Evolutionary conservation across 2,113 vertebrate genomes (phyloP).

Genomic region (Neopipo cinnamomea): DNA sequence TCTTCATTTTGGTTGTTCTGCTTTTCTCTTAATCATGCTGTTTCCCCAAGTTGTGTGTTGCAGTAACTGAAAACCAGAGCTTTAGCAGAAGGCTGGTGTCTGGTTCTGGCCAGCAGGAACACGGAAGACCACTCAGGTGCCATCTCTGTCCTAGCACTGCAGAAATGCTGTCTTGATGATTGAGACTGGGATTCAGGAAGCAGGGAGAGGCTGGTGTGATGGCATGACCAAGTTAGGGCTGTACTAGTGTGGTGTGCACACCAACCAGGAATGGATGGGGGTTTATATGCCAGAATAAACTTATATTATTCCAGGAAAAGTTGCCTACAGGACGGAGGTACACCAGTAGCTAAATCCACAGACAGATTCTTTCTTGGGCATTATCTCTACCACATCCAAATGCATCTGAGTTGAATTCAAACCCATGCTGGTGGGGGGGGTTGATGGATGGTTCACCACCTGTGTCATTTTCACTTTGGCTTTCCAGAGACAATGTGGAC

Average conservation of each 20-base stretch:
- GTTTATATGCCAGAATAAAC: neutral
- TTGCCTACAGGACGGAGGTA: neutral
- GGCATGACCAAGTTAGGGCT: accelerated
- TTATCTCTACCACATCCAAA: neutral
- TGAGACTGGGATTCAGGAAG: neutral
- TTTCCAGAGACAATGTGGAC: neutral
- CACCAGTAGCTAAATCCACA: neutral
- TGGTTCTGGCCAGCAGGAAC: neutral
- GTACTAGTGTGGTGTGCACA: neutral
- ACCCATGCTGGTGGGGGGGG: neutral
- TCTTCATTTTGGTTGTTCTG: neutral
- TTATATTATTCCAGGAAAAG: neutral
- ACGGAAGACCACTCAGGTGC: neutral
- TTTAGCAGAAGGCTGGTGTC: neutral
- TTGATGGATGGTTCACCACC: neutral
- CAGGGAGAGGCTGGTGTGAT: neutral
- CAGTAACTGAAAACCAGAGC: neutral
- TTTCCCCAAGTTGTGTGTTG: neutral
- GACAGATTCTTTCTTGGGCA: accelerated
- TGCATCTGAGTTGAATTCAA: neutral
- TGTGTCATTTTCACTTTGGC: neutral
- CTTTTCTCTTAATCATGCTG: neutral
- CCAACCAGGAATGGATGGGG: neutral
- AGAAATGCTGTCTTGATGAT: neutral
- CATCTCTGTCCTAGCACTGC: neutral